phyloP scores from a whole-genome alignment of 2,113 vertebrate species.

The Columba livia region DNA sequence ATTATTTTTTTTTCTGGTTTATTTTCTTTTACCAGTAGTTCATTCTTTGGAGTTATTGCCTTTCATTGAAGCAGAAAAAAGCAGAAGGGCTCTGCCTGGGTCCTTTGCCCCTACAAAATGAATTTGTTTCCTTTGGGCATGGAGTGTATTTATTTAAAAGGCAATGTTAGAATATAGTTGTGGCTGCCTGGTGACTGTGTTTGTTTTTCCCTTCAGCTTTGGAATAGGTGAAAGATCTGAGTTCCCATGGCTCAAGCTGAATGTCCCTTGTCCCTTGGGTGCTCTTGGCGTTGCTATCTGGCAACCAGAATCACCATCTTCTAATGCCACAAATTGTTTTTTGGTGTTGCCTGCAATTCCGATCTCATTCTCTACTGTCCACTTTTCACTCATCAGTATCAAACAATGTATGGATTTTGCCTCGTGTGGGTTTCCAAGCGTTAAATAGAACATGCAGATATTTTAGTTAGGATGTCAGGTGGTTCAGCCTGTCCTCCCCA shows the following conservation, averaged over 20 bases:
- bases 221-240: not conserved
- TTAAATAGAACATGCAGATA: not conserved
- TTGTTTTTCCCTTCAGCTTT: not conserved
- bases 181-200: not conserved
- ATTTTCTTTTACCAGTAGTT: not conserved
- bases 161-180: not conserved
- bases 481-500: not conserved
- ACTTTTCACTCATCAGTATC: fast-evolving
- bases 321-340: fast-evolving
- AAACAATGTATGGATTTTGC: not conserved
- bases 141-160: not conserved
- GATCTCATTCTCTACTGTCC: not conserved
- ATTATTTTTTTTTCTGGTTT: not conserved
- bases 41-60: not conserved
- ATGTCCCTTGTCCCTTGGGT: not conserved
- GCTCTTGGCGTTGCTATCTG: not conserved
- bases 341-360: not conserved
- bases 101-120: not conserved
- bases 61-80: not conserved
- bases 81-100: not conserved
- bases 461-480: not conserved
- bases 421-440: not conserved
- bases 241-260: not conserved
- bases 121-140: not conserved
- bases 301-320: not conserved